phyloP scores from a whole-genome alignment of 1,140 invertebrate species.

The Monochamus saltuarius region DNA sequence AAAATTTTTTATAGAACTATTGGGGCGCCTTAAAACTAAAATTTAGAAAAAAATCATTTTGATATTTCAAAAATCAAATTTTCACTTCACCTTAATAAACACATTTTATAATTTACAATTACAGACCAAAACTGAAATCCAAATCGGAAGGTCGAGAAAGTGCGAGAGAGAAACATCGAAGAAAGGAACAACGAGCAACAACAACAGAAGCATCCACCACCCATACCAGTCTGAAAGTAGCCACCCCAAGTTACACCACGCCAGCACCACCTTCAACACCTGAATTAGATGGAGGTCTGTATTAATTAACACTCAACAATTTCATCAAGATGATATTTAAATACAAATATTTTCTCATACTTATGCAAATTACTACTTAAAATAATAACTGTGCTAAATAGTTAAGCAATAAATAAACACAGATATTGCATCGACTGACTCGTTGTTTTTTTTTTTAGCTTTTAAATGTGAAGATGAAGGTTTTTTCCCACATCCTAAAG shows the following conservation, averaged over 20 bases:
- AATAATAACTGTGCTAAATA: neutral
- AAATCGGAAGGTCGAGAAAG: conserved; percentile 12
- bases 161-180: conserved; percentile 29
- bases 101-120: conserved; percentile 2
- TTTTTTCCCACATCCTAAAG: conserved; percentile 88
- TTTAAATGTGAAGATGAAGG: conserved; percentile 93
- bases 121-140: conserved; percentile 32
- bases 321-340: conserved; percentile 4
- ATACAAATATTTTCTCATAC: neutral
- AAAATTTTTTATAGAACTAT: too few species aligned
- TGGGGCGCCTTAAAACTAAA: too few species aligned
- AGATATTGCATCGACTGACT: neutral
- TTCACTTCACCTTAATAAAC: too few species aligned
- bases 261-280: conserved; percentile 87
- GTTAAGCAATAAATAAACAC: neutral
- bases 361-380: conserved; percentile 4
- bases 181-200: conserved; percentile 22
- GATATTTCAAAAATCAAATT: too few species aligned
- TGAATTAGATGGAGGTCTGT: conserved; percentile 77
- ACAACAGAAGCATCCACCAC: conserved; percentile 33
- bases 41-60: too few species aligned
- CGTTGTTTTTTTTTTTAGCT: conserved; percentile 54
- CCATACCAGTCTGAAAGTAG: conserved; percentile 52
- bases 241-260: conserved; percentile 59
- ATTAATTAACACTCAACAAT: conserved; percentile 21